phyloP scores from a whole-genome alignment of 2,888 invertebrate genomes.

The Salpingus planirostris region DNA sequence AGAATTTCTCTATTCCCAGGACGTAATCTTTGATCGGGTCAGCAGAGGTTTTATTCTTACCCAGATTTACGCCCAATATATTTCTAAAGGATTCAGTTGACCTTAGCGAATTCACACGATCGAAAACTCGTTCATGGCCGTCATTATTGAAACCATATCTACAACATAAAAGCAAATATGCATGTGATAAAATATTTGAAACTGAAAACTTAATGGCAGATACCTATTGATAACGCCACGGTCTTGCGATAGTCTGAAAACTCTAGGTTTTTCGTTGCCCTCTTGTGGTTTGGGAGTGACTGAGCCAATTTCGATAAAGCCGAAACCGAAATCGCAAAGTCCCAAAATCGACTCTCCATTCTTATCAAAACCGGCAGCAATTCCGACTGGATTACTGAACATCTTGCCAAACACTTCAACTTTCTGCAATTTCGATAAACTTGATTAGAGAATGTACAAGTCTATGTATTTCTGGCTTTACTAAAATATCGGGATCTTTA shows the following conservation, averaged over 20 bases:
- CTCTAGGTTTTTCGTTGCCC: slow-evolving; percentile 88
- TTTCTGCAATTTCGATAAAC: slow-evolving; percentile 44
- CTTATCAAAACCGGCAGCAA: slow-evolving; percentile 98
- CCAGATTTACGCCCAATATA: slow-evolving; percentile 82
- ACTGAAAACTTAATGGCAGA: background rate
- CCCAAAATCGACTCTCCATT: slow-evolving; percentile 85
- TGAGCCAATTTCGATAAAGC: slow-evolving; percentile 93
- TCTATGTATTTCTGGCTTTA: slow-evolving; percentile 34
- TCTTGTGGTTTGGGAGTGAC: slow-evolving; percentile 89
- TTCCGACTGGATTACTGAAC: slow-evolving; percentile 86
- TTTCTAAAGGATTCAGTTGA: slow-evolving; percentile 47
- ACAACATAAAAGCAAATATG: too few species aligned
- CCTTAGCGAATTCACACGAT: slow-evolving; percentile 54
- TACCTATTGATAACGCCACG: slow-evolving; percentile 82
- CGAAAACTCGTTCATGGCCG: slow-evolving; percentile 70
- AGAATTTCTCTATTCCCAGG: slow-evolving; percentile 76
- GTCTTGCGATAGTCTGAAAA: slow-evolving; percentile 81
- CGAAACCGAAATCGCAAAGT: slow-evolving; percentile 78
- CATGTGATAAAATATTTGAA: slow-evolving; percentile 1
- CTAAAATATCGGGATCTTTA: slow-evolving; percentile 57
- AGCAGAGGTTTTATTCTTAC: slow-evolving; percentile 82
- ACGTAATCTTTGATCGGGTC: slow-evolving; percentile 74
- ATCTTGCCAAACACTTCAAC: slow-evolving; percentile 61
- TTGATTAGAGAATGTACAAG: background rate
- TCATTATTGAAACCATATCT: slow-evolving; percentile 94